Conservation (phyloP, 2,888 invertebrate genomes). For the Ommatoiulus sabulosus region DNA sequence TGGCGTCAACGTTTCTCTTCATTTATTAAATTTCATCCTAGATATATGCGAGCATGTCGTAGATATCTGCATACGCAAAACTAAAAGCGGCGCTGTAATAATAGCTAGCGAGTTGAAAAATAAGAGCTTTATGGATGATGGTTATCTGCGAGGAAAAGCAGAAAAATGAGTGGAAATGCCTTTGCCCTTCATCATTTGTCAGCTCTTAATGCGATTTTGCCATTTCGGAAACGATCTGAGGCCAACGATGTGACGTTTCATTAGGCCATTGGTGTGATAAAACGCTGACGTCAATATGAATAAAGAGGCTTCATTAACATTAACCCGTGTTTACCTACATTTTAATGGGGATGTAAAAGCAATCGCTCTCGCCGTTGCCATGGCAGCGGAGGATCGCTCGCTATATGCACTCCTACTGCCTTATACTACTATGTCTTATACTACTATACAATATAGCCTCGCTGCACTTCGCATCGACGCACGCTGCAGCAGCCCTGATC, state of each 20-base stretch:
- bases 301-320: slow-evolving; percentile 55
- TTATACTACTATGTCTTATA: too few species aligned
- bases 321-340: slow-evolving; percentile 51
- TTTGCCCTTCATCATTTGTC: slow-evolving; percentile 56
- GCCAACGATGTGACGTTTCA: slow-evolving; percentile 52
- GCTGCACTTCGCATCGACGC: too few species aligned
- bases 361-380: slow-evolving; percentile 37
- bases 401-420: too few species aligned
- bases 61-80: background rate
- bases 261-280: slow-evolving; percentile 52
- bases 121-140: slow-evolving; percentile 8
- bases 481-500: background rate
- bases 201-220: slow-evolving; percentile 57
- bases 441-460: too few species aligned
- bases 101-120: slow-evolving; percentile 8
- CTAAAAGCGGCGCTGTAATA: background rate
- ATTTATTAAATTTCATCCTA: background rate
- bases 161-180: slow-evolving; percentile 16
- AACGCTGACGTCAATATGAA: slow-evolving; percentile 49
- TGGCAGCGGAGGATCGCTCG: background rate
- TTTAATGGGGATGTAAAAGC: slow-evolving; percentile 48
- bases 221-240: slow-evolving; percentile 45
- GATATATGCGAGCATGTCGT: background rate
- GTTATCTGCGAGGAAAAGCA: slow-evolving; percentile 15
- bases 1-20: slow-evolving; percentile 4